phyloP scores from a whole-genome alignment of 2,113 vertebrate species.

The Poeciliopsis prolifica region DNA sequence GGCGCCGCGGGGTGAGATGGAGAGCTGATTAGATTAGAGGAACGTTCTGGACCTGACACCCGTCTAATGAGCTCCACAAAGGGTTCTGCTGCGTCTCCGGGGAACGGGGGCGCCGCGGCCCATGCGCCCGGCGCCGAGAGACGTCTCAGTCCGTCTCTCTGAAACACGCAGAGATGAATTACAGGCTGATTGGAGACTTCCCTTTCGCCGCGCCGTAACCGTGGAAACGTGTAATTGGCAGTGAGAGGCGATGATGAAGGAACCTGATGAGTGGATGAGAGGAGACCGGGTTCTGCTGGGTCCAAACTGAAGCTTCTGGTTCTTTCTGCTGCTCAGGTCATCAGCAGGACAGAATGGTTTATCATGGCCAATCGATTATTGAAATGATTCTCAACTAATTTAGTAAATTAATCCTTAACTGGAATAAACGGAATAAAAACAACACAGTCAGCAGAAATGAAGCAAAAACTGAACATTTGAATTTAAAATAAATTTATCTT shows the following conservation, averaged over 20 bases:
- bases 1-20: conserved; percentile 22
- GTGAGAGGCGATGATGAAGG: conserved; percentile 49
- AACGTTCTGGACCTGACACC: conserved; percentile 74
- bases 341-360: no score
- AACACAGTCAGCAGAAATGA: no score
- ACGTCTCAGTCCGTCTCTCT: conserved; percentile 16
- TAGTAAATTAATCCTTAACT: no score
- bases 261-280: no score
- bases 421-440: no score
- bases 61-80: conserved; percentile 78
- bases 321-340: no score
- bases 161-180: conserved; percentile 54
- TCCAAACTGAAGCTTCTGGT: no score
- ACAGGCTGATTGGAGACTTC: conserved; percentile 52
- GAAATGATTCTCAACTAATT: no score
- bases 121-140: conserved; percentile 26
- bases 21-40: conserved; percentile 77
- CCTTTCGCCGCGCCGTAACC: conserved; percentile 30
- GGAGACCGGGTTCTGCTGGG: no score
- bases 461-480: no score
- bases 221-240: conserved; percentile 55
- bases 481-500: no score
- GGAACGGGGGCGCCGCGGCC: conserved; percentile 43
- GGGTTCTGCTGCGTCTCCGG: conserved; percentile 60
- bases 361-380: neutral